Base-by-base conservation (phyloP, 2,888 invertebrate genomes). In the Pterobdella sp. region DNA sequence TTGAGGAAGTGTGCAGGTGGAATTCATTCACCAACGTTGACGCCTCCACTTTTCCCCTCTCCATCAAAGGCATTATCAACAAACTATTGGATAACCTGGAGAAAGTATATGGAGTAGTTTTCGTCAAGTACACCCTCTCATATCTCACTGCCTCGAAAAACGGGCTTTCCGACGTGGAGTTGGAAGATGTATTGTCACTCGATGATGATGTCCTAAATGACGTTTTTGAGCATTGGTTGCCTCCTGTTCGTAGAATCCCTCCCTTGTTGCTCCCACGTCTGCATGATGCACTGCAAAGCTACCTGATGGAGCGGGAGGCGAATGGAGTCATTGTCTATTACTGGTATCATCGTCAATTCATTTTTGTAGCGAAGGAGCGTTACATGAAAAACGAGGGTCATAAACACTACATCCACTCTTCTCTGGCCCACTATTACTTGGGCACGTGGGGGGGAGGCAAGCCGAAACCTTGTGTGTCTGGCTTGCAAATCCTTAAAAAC, bases 381-480 rank as follows among this genome's bases (percentile, higher is more conserved):
- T 78, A 78, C 68, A 74, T 78, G 32, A 49, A 68, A 22, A 69
- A 75, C 26, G 18, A 63, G 2, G 67, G 35, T 1, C 74, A 76
- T 63, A 68, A 71, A 52, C 36, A 72, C 36, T 74, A 76, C 52
- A 76, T 81, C 37, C 80, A 81, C 75, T 76, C 77, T 1, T 77
- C 75, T 31, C 78, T 82, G 32, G 79, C 81, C 10, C 81, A 82
- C 70, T 82, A 81, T 74, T 82, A 78, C 76, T 76, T 80, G 1
- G 81, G 82, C 1, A 78, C 75, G 35, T 82, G 81, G 81, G 77
- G 80, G 32, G 81, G 80, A 0, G 78, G 78, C 0, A 70, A 63
- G 63, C 76, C 77, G 72, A 82, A 82, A 75, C 79, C 81, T 1
- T 81, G 80, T 75, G 64, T 37, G 10, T 75, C 72, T 22, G 42